These are phyloP conservation scores for Drosophila neotestacea DNA, from an alignment of 2,888 invertebrate genomes.

Conservation along the genomic window DNA sequence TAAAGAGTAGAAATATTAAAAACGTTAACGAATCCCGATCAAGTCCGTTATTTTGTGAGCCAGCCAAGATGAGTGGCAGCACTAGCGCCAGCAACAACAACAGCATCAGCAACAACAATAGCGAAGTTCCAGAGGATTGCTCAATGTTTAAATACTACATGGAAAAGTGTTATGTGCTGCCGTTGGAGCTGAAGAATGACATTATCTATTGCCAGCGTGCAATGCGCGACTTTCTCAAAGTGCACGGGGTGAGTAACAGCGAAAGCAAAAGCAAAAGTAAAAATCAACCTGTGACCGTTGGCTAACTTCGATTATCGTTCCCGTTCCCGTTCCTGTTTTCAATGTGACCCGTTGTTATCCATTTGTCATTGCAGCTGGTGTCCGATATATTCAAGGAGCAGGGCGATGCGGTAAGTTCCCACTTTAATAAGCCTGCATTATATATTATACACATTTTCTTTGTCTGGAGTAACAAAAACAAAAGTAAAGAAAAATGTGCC, in stretches of 20 bases:
- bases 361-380: constrained; percentile 65
- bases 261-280: constrained; percentile 5
- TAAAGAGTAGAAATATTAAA: constrained; percentile 2
- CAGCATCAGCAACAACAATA: constrained; percentile 22
- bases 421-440: constrained; percentile 5
- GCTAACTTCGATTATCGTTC: constrained; percentile 19
- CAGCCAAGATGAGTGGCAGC: constrained; percentile 46
- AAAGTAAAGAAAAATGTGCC: constrained; percentile 13
- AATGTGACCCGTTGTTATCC: not conserved
- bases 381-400: constrained; percentile 80
- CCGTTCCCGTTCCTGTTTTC: not conserved
- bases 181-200: constrained; percentile 82
- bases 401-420: constrained; percentile 75
- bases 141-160: constrained; percentile 70
- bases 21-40: constrained; percentile 26
- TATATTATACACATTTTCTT: constrained; percentile 28
- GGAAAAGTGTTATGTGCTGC: constrained; percentile 79
- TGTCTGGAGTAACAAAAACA: constrained; percentile 32
- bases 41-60: constrained; percentile 25
- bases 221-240: constrained; percentile 81
- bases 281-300: constrained; percentile 37
- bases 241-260: constrained; percentile 82
- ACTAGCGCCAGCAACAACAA: constrained; percentile 11
- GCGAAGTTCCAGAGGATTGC: constrained; percentile 31
- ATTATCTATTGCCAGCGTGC: constrained; percentile 84